Evolutionary conservation across 2,113 vertebrate genomes (phyloP).

Genomic region (Paradisaea rubra): DNA sequence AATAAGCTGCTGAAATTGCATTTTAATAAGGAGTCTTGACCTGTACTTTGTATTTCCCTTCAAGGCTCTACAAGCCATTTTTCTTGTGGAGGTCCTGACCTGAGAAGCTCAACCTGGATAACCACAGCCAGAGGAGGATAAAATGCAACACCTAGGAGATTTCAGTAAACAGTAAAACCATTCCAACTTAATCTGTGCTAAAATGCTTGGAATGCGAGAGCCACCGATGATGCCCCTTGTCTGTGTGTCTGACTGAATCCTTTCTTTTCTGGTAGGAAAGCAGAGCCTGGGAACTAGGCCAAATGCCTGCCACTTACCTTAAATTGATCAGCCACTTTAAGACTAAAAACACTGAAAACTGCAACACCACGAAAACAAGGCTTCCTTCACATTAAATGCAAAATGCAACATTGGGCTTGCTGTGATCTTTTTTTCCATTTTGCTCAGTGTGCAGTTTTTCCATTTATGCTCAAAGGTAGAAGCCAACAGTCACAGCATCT

Average conservation of each 20-base stretch:
- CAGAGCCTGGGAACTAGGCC: conserved; percentile 76
- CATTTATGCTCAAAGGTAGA: conserved; percentile 67
- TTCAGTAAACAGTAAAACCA: conserved; percentile 76
- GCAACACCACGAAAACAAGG: conserved; percentile 69
- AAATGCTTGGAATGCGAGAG: conserved; percentile 78
- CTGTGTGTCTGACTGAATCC: conserved; percentile 74
- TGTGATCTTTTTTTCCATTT: conserved; percentile 73
- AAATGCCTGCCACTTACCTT: conserved; percentile 78
- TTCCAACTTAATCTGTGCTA: conserved; percentile 77
- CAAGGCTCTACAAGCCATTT: conserved; percentile 33
- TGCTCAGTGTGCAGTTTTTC: conserved; percentile 53
- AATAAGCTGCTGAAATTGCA: conserved; percentile 54
- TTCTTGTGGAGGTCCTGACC: conserved; percentile 64
- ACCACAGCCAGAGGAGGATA: conserved; percentile 56
- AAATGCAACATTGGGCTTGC: conserved; percentile 66
- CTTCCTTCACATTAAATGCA: conserved; percentile 70
- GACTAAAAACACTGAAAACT: conserved; percentile 72
- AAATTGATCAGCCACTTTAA: conserved; percentile 75
- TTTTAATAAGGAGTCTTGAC: conserved; percentile 65
- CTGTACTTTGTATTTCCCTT: conserved; percentile 44
- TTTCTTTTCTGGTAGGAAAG: conserved; percentile 72
- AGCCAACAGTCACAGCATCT: conserved; percentile 72
- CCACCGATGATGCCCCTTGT: conserved; percentile 73
- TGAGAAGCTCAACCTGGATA: conserved; percentile 69
- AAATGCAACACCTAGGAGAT: conserved; percentile 78